Evolutionary conservation across 2,797 vertebrate species (phyloP).

Genomic region (Helicolenus hilgendorfi): DNA sequence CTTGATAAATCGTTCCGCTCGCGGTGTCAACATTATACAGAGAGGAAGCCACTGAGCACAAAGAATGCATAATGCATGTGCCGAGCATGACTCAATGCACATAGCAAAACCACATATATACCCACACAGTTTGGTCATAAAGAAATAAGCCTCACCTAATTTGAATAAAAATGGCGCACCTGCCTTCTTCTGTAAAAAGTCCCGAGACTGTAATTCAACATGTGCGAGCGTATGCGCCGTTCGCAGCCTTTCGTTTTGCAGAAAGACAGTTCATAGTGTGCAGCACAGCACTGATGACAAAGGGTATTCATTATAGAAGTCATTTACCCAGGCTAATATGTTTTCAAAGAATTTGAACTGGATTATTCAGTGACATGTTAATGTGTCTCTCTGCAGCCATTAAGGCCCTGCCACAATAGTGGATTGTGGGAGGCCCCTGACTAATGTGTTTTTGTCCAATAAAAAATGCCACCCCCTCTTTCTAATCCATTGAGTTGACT

Average conservation of each 20-base stretch:
- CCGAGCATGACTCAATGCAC: slow-evolving; percentile 59
- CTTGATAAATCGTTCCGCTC: slow-evolving; percentile 71
- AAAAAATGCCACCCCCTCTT: slow-evolving; percentile 20
- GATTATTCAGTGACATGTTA: slow-evolving; percentile 50
- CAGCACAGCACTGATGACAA: not conserved
- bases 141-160: slow-evolving; percentile 53
- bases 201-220: not conserved
- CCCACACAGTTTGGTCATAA: slow-evolving; percentile 42
- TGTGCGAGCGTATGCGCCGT: not conserved
- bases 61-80: slow-evolving; percentile 72
- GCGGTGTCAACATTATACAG: slow-evolving; percentile 67
- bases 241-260: not conserved
- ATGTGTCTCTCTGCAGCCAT: slow-evolving; percentile 50
- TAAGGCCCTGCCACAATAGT: slow-evolving; percentile 24
- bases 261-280: slow-evolving; percentile 7
- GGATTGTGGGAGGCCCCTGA: slow-evolving; percentile 33
- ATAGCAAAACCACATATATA: slow-evolving; percentile 44
- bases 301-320: slow-evolving; percentile 44
- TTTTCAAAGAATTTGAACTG: slow-evolving; percentile 37
- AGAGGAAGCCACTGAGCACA: slow-evolving; percentile 62
- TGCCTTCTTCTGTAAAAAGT: slow-evolving; percentile 4
- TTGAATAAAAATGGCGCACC: slow-evolving; percentile 47
- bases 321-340: slow-evolving; percentile 28
- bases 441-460: slow-evolving; percentile 56
- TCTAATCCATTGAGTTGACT: slow-evolving; percentile 33